Conservation (phyloP, 2,797 vertebrate species). For the Euthynnus affinis region DNA sequence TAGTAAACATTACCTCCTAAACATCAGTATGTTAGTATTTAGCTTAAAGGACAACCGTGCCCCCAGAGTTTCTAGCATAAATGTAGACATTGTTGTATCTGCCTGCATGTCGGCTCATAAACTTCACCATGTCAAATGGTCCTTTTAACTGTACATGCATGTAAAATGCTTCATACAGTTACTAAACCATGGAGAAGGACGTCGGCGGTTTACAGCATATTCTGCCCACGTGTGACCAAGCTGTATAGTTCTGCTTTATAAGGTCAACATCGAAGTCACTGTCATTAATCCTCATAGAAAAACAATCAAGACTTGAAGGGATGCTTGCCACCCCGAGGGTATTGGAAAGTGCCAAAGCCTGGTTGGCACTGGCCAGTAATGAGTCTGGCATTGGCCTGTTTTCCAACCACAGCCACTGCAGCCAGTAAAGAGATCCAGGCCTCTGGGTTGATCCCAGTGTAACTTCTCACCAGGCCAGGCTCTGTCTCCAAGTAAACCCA, state of each 20-base stretch:
- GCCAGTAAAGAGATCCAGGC: slow-evolving; percentile 59
- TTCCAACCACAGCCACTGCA: slow-evolving; percentile 70
- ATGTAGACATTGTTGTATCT: slow-evolving; percentile 16
- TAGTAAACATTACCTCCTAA: too few species aligned
- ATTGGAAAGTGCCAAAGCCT: slow-evolving; percentile 50
- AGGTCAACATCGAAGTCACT: slow-evolving; percentile 39
- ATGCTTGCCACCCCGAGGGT: slow-evolving; percentile 42
- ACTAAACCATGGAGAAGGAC: slow-evolving; percentile 39
- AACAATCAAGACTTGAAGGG: slow-evolving; percentile 44
- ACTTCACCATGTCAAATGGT: slow-evolving; percentile 59
- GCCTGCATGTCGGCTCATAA: slow-evolving; percentile 35
- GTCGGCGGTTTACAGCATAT: slow-evolving; percentile 31
- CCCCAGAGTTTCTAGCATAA: background rate
- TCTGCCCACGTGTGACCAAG: slow-evolving; percentile 31
- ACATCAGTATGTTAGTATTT: too few species aligned
- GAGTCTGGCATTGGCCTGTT: slow-evolving; percentile 61
- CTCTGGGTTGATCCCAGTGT: slow-evolving; percentile 46
- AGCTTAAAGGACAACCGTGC: background rate
- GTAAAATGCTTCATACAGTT: slow-evolving; percentile 54
- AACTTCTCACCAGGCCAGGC: slow-evolving; percentile 40
- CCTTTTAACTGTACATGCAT: slow-evolving; percentile 61
- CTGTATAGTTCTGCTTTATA: slow-evolving; percentile 25
- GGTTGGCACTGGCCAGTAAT: slow-evolving; percentile 56
- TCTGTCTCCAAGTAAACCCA: slow-evolving; percentile 33
- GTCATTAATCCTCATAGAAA: slow-evolving; percentile 54